Conservation (phyloP, 2,113 vertebrate species). For the Eretmochelys imbricata region DNA sequence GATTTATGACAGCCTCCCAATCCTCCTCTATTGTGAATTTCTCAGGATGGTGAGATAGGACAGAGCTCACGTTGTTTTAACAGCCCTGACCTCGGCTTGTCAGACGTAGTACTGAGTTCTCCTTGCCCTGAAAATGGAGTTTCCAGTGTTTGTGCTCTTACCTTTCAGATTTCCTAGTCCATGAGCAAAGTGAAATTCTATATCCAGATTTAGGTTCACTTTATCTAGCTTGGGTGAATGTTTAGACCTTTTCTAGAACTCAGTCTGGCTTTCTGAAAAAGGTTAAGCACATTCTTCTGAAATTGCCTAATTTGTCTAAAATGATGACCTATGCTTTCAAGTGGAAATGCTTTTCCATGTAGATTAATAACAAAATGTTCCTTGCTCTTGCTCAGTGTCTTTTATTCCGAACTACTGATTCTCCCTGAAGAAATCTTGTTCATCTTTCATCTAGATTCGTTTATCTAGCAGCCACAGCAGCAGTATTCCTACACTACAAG, state of each 20-base stretch:
- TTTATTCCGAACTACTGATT: slow-evolving; percentile 51
- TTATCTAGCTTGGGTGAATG: neutral
- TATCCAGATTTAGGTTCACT: neutral
- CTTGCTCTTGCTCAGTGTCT: neutral
- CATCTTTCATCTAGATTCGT: neutral
- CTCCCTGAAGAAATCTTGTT: neutral
- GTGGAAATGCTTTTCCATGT: slow-evolving; percentile 31
- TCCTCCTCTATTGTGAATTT: neutral
- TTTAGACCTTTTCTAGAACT: neutral
- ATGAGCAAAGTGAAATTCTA: neutral
- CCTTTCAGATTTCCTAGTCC: neutral
- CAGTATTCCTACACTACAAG: neutral
- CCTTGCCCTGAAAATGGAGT: neutral
- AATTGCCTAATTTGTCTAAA: slow-evolving; percentile 25
- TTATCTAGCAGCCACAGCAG: neutral
- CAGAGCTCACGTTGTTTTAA: neutral
- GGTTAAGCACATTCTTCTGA: neutral
- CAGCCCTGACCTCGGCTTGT: neutral
- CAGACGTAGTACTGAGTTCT: neutral
- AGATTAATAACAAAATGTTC: slow-evolving; percentile 64
- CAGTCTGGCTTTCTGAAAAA: neutral
- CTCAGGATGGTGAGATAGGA: neutral
- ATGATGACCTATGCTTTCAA: slow-evolving; percentile 32
- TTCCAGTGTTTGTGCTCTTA: neutral
- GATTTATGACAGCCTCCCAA: neutral